Base-by-base conservation (phyloP, 2,113 vertebrate genomes). In the Leuciscus idus region DNA sequence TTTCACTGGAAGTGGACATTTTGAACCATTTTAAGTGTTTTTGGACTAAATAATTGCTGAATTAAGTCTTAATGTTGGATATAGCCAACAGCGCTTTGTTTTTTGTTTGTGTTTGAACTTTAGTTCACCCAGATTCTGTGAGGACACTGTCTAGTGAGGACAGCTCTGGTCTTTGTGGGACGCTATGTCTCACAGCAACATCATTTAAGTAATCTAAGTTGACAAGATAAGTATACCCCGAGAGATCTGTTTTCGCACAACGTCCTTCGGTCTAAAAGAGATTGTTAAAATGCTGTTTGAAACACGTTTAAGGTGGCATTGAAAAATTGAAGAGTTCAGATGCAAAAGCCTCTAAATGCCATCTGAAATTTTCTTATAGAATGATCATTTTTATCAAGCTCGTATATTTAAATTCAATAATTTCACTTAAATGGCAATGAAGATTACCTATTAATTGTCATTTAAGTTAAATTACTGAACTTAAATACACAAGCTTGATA, bases 191-290 rank as follows among this genome's bases (percentile, higher is more conserved):
- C 81, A 50, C 81, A n/a, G 46, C 26, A 11, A 52, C 64, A 33
- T 83, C 3, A 64, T 26, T 26, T 82, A 73, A 73, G n/a, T 82
- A 26, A 68, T 52, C 81, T 70, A 50, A n/a, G 46, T 66, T 83
- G 64, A 70, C 81, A 66, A 11, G 59, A 26, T 52, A 78, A 78
- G 30, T 36, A 81, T 26, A 81, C 19, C 59, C 50, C 50, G 4
- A 30, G 28, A 81, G 57, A 39, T 70, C 17, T 11, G 62, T 62
- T 68, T 82, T 68, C 10, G 21, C 61, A 21, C 39, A 48, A 68
- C 68, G 43, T 80, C 57, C 23, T 80, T n/a, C 5, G 6, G 30
- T 66, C 33, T 81, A 4, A 28, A 12, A 52, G 39, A 82, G n/a
- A 64, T 48, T 28, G 28, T 81, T 81, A 48, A 46, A 66, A 48